Conservation (phyloP, 1,140 invertebrate species). For the Bombus vancouverensis region DNA sequence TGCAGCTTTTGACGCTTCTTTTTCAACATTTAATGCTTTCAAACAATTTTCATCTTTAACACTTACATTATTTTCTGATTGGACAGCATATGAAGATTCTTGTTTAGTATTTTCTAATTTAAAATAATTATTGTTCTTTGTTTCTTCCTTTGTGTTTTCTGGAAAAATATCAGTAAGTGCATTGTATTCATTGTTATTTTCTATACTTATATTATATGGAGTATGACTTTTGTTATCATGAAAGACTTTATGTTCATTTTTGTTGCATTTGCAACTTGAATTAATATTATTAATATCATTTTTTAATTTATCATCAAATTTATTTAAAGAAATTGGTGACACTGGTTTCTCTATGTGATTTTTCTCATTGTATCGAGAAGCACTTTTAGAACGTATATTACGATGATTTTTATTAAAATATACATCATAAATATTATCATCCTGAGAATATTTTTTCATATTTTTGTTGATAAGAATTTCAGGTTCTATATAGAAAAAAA, state of each 20-base stretch:
- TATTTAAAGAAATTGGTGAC: neutral
- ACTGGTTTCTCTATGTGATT: neutral
- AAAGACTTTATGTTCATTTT: neutral
- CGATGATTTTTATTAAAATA: neutral
- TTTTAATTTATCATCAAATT: neutral
- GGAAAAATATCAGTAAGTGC: neutral
- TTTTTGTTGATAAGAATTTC: neutral
- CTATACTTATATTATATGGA: neutral
- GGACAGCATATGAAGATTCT: neutral
- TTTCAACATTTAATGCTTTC: neutral
- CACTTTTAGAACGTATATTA: constrained; percentile 16
- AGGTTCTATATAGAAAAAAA: neutral
- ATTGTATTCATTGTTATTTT: constrained; percentile 5
- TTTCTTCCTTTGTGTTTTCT: neutral
- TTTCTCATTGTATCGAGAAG: neutral
- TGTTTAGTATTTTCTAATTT: neutral
- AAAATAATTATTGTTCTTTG: neutral
- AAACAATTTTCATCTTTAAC: neutral
- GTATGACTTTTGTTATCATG: neutral
- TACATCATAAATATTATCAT: constrained; percentile 1
- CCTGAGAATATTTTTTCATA: constrained; percentile 6
- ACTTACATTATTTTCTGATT: neutral
- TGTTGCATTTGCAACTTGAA: neutral
- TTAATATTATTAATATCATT: constrained; percentile 9
- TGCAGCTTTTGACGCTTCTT: neutral